Percentiles rank a stretch among this genome's conserved stretches.
Evolutionary conservation across 2,888 invertebrate genomes (phyloP).

Genomic region (Antheraea yamamai): DNA sequence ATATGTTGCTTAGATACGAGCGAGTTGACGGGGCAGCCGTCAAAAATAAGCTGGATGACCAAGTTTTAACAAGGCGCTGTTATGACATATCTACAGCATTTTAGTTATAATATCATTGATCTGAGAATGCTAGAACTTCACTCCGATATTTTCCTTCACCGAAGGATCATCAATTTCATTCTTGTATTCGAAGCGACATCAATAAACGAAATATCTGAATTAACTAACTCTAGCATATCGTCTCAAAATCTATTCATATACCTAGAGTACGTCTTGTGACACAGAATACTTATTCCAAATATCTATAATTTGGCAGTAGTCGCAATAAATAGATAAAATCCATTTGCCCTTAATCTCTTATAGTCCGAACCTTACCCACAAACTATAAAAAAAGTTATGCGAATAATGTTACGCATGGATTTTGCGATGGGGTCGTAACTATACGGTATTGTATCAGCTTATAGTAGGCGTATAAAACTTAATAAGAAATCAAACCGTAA

Average conservation of each 20-base stretch:
- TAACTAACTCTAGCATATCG: background rate
- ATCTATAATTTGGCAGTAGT: background rate
- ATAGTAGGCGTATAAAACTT: constrained; percentile 31
- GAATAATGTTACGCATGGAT: constrained; percentile 2
- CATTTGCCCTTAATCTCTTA: background rate
- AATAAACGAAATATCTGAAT: background rate
- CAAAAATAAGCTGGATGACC: too few relatives aligned
- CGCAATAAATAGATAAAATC: background rate
- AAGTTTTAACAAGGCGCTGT: too few relatives aligned
- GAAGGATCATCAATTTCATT: background rate
- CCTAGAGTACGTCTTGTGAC: background rate
- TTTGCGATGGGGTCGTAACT: constrained; percentile 8
- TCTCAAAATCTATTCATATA: background rate
- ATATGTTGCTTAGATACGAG: too few relatives aligned
- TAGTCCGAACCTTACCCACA: constrained; percentile 6
- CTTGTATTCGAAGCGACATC: background rate
- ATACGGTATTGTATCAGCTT: constrained; percentile 20
- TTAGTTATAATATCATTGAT: too few relatives aligned
- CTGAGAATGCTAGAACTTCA: too few relatives aligned
- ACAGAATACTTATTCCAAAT: background rate
- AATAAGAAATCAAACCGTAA: constrained; percentile 39
- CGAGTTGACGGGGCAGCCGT: too few relatives aligned
- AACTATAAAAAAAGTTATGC: constrained; percentile 6
- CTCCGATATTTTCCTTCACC: too few relatives aligned
- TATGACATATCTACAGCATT: too few relatives aligned